Evolutionary conservation across 1,140 invertebrate species (phyloP).

Genomic region (Saxidomus purpurata): DNA sequence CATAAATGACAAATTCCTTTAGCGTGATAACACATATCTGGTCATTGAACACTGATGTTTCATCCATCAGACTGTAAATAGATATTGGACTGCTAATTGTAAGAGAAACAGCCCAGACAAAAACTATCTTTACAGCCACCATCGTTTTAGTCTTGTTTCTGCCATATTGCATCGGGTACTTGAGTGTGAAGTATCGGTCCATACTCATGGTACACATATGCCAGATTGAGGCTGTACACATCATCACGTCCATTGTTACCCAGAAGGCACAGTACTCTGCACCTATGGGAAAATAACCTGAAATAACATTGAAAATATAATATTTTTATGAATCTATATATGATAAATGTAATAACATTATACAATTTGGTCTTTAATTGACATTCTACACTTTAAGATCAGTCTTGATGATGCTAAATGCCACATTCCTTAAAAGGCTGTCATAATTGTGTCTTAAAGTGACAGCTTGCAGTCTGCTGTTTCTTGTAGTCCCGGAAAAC

Average conservation of each 20-base stretch:
- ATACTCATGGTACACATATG: conserved; percentile 99
- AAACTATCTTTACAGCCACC: conserved; percentile 95
- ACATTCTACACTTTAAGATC: too few relatives aligned
- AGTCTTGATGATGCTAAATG: too few relatives aligned
- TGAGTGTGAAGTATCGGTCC: conserved; percentile 89
- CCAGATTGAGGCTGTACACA: conserved; percentile 97
- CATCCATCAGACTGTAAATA: conserved; percentile 92
- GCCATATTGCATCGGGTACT: conserved; percentile 90
- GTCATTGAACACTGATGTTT: conserved; percentile 84
- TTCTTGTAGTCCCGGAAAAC: too few relatives aligned
- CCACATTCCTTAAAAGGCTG: too few relatives aligned
- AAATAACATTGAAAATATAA: conserved; percentile 69
- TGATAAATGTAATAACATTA: too few relatives aligned
- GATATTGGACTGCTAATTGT: conserved; percentile 95
- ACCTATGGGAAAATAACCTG: conserved; percentile 97
- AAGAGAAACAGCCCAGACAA: conserved; percentile 96
- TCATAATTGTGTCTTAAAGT: too few relatives aligned
- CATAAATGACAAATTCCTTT: conserved; percentile 94
- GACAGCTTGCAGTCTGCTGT: too few relatives aligned
- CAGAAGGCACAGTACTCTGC: conserved; percentile 96
- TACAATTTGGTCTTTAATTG: too few relatives aligned
- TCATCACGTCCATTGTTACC: conserved; percentile 97
- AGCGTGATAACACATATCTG: conserved; percentile 90
- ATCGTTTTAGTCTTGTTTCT: conserved; percentile 94
- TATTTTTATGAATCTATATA: too few relatives aligned